Base-by-base conservation (phyloP, 2,888 invertebrate species). In the Euclidia mi region DNA sequence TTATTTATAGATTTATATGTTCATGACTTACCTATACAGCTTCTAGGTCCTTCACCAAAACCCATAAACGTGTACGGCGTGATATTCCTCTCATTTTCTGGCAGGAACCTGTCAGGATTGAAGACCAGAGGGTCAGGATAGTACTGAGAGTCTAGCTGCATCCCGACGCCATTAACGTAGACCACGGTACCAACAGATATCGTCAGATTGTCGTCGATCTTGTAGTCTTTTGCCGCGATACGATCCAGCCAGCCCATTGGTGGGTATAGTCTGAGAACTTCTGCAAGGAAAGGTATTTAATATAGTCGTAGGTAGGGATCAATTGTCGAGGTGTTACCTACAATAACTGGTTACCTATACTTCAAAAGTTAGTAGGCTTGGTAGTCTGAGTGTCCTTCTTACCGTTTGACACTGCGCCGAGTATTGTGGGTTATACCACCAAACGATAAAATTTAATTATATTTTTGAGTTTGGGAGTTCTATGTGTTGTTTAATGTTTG, bases 31-130 rank as follows among this genome's bases (percentile, higher is more conserved):
- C 95, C 96, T 40, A 96, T 95, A 67, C 96, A 96, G 71, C 85
- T 94, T 42, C 96, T 90, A 1, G 95, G 96, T 6, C 96, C 96
- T 9, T 91, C 68, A 0, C 96, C 95, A 57, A 96, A 96, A 0
- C 95, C 95, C 60, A 94, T 60, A 49, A 88, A 95, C 0, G 83
- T 78, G 11, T 74, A 84, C 0, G 84, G 85, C 1, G 46, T 48
- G 18, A 84, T 81, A 1, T 90, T 88, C 0, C 79, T 77, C 65
- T 94, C 95, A 61, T 95, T 96, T 60, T 95, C 95, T 0, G 95
- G 94, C 32, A 87, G 91, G 63, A 96, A 96, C 47, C 96, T 78
- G 32, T 95, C 89, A 6, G 96, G 96, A 65, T 95, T 89, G 60
- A 95, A 96, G 56, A 87, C 89, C 0, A 80, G 59, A 0, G 96